These are phyloP conservation scores for Rhinophrynus dorsalis DNA, from an alignment of 2,797 vertebrate species.

Conservation along the genomic window DNA sequence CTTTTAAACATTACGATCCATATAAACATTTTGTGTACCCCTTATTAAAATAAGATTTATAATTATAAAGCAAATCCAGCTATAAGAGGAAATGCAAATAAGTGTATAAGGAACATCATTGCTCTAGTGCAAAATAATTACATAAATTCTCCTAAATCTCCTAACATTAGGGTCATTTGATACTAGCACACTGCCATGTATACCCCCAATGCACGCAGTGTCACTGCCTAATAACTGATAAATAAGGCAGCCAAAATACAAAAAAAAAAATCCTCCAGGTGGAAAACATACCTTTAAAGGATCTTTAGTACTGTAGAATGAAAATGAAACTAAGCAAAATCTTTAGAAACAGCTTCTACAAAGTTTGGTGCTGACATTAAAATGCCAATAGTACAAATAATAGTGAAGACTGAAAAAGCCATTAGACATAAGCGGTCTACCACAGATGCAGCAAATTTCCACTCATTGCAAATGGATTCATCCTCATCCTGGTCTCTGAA, in stretches of 20 bases:
- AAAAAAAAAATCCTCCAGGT: constrained; percentile 52
- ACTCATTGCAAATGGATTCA: constrained; percentile 81
- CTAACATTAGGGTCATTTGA: background rate
- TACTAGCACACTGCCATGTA: background rate
- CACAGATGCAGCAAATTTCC: constrained; percentile 94
- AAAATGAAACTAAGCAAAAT: constrained; percentile 67
- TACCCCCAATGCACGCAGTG: background rate
- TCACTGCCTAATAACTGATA: background rate
- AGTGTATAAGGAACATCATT: too few species aligned
- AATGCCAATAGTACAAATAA: constrained; percentile 92
- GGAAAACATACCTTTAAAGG: constrained; percentile 52
- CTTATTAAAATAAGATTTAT: too few species aligned
- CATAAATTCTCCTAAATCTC: too few species aligned
- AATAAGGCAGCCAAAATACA: background rate
- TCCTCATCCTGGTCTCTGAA: constrained; percentile 86
- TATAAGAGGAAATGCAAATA: too few species aligned
- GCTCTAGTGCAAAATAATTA: too few species aligned
- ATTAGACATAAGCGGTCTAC: constrained; percentile 94
- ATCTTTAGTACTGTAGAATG: constrained; percentile 3
- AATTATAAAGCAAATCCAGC: too few species aligned
- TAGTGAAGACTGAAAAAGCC: constrained; percentile 90
- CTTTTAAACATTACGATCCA: too few species aligned
- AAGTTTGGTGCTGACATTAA: constrained; percentile 94
- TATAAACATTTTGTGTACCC: too few species aligned
- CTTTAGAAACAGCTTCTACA: constrained; percentile 89